Percentiles rank a stretch among this genome's conserved stretches.
Evolutionary conservation across 2,797 vertebrate species (phyloP).

Genomic region (Pangasius sanitwongsei): DNA sequence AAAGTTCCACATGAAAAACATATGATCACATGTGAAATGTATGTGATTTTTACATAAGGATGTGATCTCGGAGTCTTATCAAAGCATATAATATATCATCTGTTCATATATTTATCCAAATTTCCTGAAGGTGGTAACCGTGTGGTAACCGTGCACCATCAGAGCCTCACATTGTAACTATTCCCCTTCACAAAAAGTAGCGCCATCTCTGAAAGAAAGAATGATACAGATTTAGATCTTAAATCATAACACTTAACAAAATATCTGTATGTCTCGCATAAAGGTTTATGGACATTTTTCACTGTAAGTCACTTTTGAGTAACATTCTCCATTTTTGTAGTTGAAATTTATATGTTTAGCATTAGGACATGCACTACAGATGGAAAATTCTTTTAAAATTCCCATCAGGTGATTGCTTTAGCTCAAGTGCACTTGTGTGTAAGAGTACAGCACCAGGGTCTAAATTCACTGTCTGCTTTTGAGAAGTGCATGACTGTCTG

Average conservation of each 20-base stretch:
- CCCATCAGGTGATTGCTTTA: not conserved
- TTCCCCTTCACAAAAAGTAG: not conserved
- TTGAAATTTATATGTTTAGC: not conserved
- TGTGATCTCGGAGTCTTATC: not conserved
- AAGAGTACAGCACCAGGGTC: not conserved
- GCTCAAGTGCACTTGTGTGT: not conserved
- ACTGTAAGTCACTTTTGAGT: not conserved
- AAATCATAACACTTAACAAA: not conserved
- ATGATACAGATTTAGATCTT: not conserved
- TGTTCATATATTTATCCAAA: not conserved
- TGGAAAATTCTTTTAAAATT: not conserved
- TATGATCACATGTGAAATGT: not conserved
- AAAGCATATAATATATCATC: not conserved
- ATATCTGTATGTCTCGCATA: not conserved
- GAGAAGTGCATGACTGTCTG: not conserved
- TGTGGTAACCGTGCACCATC: not conserved
- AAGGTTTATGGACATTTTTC: not conserved
- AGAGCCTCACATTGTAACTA: not conserved
- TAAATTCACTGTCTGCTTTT: slow-evolving; percentile 6
- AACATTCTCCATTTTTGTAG: not conserved
- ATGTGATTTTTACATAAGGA: not conserved
- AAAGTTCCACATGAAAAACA: not conserved
- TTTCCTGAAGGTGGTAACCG: not conserved
- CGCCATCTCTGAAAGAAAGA: not conserved
- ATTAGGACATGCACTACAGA: not conserved